Evolutionary conservation across 2,113 vertebrate species (phyloP).

Genomic region (Hemicordylus capensis): DNA sequence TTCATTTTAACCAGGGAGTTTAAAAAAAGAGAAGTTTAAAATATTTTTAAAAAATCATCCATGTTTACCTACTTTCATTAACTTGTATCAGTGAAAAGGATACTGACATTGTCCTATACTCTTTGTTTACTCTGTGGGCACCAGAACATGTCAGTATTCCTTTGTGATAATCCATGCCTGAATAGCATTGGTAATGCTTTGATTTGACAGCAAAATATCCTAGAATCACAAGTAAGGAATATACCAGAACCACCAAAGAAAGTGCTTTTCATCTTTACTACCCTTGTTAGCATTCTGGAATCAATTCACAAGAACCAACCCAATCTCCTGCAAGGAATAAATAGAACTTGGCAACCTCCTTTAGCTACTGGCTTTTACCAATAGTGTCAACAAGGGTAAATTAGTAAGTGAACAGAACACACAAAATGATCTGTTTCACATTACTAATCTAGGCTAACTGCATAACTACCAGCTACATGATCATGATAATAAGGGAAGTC

Average conservation of each 20-base stretch:
- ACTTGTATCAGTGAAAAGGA: neutral
- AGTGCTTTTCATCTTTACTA: neutral
- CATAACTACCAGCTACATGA: neutral
- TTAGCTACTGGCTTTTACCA: neutral
- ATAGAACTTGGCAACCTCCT: neutral
- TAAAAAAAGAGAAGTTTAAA: neutral
- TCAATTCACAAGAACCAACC: neutral
- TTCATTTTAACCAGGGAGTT: fast-evolving
- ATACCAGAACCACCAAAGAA: neutral
- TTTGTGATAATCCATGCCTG: neutral
- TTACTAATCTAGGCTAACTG: neutral
- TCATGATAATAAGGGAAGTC: neutral
- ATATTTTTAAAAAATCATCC: neutral
- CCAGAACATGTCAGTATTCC: neutral
- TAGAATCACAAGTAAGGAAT: neutral
- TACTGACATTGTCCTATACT: neutral
- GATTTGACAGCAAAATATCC: neutral
- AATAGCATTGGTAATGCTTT: neutral
- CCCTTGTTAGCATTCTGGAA: neutral
- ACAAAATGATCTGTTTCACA: slow-evolving; percentile 4
- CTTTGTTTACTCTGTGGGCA: neutral
- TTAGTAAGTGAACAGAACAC: neutral
- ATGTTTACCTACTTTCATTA: neutral
- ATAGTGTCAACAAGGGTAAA: neutral
- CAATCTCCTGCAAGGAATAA: neutral